Evolutionary conservation across 2,797 vertebrate species (phyloP).

Genomic region (Eleutherodactylus coqui): DNA sequence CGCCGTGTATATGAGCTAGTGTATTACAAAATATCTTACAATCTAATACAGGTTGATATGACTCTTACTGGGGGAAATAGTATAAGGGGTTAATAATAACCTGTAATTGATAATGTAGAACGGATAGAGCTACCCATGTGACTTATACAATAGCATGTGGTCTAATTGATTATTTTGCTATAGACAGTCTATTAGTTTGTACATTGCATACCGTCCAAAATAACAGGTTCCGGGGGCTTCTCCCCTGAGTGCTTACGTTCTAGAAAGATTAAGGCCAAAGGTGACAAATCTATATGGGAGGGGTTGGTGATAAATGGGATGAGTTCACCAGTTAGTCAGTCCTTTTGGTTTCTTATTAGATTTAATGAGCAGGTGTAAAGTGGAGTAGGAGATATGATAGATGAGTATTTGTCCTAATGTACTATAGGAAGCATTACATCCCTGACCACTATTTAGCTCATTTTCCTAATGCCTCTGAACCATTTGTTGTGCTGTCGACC

Average conservation of each 20-base stretch:
- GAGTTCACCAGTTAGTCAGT: conserved; percentile 36
- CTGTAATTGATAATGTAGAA: not conserved
- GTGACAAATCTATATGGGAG: conserved; percentile 27
- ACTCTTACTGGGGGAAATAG: too few relatives aligned
- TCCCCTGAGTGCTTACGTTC: conserved; percentile 37
- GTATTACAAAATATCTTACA: not conserved
- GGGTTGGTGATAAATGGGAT: conserved; percentile 35
- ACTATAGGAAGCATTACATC: conserved; percentile 19
- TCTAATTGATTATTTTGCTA: conserved; percentile 30
- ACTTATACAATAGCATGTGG: conserved; percentile 6
- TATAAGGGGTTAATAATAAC: not conserved
- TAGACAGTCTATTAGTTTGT: conserved; percentile 37
- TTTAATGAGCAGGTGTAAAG: conserved; percentile 52
- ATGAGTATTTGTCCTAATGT: conserved; percentile 51
- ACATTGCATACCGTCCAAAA: conserved; percentile 13
- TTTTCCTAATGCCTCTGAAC: conserved; percentile 45
- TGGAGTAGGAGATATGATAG: conserved; percentile 43
- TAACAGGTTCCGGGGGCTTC: conserved; percentile 23
- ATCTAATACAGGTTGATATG: not conserved
- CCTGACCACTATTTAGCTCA: conserved; percentile 36
- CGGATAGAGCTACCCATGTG: not conserved
- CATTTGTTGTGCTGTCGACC: conserved; percentile 17
- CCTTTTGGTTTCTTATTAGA: conserved; percentile 53
- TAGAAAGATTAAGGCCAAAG: conserved; percentile 28
- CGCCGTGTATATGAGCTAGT: too few relatives aligned